Base-by-base conservation (phyloP, 2,797 vertebrate genomes). In the Chaetodon trifasciatus region DNA sequence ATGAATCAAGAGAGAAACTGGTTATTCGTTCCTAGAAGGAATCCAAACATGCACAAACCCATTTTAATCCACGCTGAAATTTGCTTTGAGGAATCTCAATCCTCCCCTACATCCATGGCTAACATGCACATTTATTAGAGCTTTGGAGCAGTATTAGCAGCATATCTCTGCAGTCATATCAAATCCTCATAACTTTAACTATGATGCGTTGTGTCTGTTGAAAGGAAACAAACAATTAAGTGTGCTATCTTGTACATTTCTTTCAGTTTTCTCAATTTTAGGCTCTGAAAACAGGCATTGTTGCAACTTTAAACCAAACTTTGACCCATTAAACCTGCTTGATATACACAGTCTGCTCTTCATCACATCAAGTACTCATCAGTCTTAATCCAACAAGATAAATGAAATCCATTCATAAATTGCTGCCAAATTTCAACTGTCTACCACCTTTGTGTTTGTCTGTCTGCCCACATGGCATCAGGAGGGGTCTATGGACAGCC, bases 401-500 rank as follows among this genome's bases (percentile, higher is more conserved):
- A 40, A 80, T 73, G 8, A 65, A 85, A 76, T 60, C 39, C 65
- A 83, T 87, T 78, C 53, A 85, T 70, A 42, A 69, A 82, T 71
- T 8, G 23, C 58, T 63, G 23, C 13, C 42, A 23, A 28, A 35
- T 21, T 16, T 62, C 39, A 69, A 4, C 39, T 13, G 7, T 68
- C 44, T 81, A 17, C 76, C 65, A 70, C 39, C 32, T 81, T 68
- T 15, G 2, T 67, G 58, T 66, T 4, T 73, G 52, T 79, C 13
- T 76, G 75, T 78, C 0, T 84, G 57, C 73, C 12, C 49, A 46
- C 74, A 19, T 74, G 86, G 28, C 32, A 58, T 42, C 86, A 96
- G 95, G 96, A 96, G 86, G 97, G 98, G 12, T 99, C 97, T 11
- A 97, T 96, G 95, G 97, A 98, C 88, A 98, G 96, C 69, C 90